Evolutionary conservation across 2,888 invertebrate species (phyloP).

Genomic region (Dioctria linearis): DNA sequence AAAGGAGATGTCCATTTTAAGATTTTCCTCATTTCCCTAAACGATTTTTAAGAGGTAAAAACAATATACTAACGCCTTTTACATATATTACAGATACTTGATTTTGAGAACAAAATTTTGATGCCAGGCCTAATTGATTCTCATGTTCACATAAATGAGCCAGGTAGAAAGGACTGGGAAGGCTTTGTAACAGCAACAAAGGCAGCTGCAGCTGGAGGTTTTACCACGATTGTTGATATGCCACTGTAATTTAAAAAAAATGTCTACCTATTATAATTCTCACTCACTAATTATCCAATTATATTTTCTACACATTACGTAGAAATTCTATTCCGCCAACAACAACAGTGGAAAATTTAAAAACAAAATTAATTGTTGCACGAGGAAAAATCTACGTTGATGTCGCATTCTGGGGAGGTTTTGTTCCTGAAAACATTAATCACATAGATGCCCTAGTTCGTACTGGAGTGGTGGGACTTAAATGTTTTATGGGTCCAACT

Average conservation of each 20-base stretch:
- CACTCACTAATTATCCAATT: neutral
- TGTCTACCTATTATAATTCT: neutral
- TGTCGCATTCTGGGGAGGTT: conserved; percentile 87
- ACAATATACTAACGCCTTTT: no score
- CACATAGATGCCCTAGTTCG: conserved; percentile 75
- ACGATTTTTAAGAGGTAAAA: no score
- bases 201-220: conserved; percentile 81
- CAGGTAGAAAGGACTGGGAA: conserved; percentile 81
- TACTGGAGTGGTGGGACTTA: conserved; percentile 82
- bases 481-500: conserved; percentile 80
- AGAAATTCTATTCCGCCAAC: conserved; percentile 83
- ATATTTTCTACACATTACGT: neutral
- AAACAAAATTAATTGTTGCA: conserved; percentile 76
- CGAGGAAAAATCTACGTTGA: conserved; percentile 77
- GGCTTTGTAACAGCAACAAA: conserved; percentile 80
- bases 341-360: conserved; percentile 76
- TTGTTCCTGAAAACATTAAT: conserved; percentile 78
- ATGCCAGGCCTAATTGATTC: conserved; percentile 82
- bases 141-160: conserved; percentile 83
- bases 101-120: conserved; percentile 73
- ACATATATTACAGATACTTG: conserved; percentile 65
- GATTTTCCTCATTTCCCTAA: no score
- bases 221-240: conserved; percentile 82
- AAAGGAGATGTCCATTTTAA: no score
- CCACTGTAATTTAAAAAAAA: conserved; percentile 73